A percentile compares a stretch with the other conserved stretches of the same genome.
Conservation (phyloP, 1,140 invertebrate species). For the Habropoda laboriosa region DNA sequence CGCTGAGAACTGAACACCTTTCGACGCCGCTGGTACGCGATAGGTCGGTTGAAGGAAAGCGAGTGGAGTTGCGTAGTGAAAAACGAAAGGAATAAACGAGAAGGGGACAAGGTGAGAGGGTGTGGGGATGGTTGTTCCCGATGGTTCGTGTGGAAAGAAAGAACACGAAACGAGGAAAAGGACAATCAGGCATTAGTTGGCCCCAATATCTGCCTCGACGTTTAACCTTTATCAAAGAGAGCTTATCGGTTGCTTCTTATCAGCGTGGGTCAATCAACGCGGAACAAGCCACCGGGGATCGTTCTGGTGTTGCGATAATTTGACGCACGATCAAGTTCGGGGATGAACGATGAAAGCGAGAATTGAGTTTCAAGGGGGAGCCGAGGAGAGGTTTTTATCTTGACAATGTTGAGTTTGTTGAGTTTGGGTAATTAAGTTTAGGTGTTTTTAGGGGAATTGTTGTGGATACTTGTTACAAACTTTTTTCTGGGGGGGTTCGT, state of each 20-base stretch:
- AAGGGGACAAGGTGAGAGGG: no score
- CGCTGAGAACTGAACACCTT: slow-evolving; percentile 55
- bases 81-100: slow-evolving; percentile 10
- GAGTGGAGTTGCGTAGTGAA: not conserved
- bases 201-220: slow-evolving; percentile 1
- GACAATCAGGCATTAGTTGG: not conserved
- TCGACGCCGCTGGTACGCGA: not conserved
- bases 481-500: no score
- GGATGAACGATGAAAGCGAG: not conserved
- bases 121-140: no score
- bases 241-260: slow-evolving; percentile 39
- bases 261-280: slow-evolving; percentile 1
- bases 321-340: not conserved
- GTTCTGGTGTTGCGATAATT: not conserved
- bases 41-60: not conserved
- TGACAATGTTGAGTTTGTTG: no score
- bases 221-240: slow-evolving; percentile 29
- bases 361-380: not conserved
- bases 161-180: not conserved
- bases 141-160: not conserved
- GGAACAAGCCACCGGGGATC: not conserved
- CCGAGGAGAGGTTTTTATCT: not conserved
- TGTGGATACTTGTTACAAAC: no score
- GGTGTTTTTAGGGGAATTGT: no score
- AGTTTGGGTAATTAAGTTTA: no score